Evolutionary conservation across 2,797 vertebrate species (phyloP).

Genomic region (Rhinatrema bivittatum): DNA sequence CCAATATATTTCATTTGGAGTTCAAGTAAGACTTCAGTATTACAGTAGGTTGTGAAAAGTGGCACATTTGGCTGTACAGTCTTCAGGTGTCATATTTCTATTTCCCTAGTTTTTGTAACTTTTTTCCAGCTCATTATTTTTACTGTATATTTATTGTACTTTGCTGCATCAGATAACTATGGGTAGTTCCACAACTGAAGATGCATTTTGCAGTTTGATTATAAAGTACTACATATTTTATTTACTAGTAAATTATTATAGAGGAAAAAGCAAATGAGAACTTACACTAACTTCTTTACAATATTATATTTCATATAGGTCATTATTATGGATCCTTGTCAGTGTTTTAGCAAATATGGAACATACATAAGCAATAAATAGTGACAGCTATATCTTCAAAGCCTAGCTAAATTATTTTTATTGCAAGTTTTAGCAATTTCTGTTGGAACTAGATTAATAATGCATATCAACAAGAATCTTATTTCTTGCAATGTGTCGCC

Average conservation of each 20-base stretch:
- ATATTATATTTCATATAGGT: slow-evolving; percentile 4
- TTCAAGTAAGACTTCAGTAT: no score
- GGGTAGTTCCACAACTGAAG: slow-evolving; percentile 5
- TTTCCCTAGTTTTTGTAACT: no score
- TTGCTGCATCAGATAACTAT: no score
- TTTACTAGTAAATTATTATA: not conserved
- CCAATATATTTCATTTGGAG: no score
- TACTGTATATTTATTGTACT: no score
- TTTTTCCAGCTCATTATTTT: no score
- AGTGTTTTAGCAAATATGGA: slow-evolving; percentile 13
- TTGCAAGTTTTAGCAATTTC: not conserved
- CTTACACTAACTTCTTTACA: not conserved
- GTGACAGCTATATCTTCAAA: slow-evolving; percentile 9
- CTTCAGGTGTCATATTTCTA: no score
- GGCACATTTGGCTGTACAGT: no score
- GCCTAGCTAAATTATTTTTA: slow-evolving; percentile 4
- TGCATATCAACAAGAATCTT: not conserved
- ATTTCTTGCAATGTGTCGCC: not conserved
- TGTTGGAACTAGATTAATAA: not conserved
- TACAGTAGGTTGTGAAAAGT: no score
- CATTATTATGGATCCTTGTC: slow-evolving; percentile 9
- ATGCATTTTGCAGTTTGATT: not conserved
- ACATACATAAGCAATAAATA: slow-evolving; percentile 9
- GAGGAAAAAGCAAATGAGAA: not conserved
- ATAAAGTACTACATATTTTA: not conserved